Percentiles rank a stretch among this genome's conserved stretches.
phyloP scores from a whole-genome alignment of 2,888 invertebrate species.

The Sympetrum striolatum region DNA sequence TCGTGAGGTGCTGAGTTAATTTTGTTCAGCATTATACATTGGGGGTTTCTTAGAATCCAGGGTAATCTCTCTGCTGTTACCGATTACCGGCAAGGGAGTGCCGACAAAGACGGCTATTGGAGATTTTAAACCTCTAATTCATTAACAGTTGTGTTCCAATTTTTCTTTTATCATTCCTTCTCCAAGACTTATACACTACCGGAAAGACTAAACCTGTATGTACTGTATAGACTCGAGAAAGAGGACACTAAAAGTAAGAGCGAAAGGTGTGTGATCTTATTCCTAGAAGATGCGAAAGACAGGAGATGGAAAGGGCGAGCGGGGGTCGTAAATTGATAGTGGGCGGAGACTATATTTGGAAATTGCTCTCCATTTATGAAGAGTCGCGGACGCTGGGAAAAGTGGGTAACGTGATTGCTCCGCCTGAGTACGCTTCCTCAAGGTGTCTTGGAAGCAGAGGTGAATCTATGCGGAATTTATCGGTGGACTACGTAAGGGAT shows the following conservation, averaged over 20 bases:
- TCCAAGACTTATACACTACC: too few species aligned
- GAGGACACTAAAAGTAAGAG: background rate
- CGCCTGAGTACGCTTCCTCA: background rate
- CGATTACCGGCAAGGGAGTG: too few species aligned
- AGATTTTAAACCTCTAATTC: too few species aligned
- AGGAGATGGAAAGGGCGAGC: background rate
- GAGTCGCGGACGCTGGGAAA: background rate
- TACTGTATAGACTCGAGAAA: too few species aligned
- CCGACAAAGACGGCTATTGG: too few species aligned
- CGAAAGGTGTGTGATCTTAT: background rate
- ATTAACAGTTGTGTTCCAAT: too few species aligned
- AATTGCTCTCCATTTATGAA: background rate
- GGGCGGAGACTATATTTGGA: background rate
- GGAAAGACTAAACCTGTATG: too few species aligned
- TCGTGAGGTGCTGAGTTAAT: too few species aligned
- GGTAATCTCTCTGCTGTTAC: too few species aligned
- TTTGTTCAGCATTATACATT: too few species aligned
- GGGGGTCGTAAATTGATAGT: background rate
- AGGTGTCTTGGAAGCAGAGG: background rate
- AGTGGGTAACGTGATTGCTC: background rate
- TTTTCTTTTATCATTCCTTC: too few species aligned
- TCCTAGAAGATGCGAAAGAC: background rate
- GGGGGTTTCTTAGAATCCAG: too few species aligned
- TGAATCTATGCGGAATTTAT: conserved; percentile 28
- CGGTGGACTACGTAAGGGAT: conserved; percentile 1